Percentiles rank a stretch among this genome's conserved stretches.
These are phyloP conservation scores for Ormyrus labotus DNA, from an alignment of 2,888 invertebrate species.

Conservation along the genomic window DNA sequence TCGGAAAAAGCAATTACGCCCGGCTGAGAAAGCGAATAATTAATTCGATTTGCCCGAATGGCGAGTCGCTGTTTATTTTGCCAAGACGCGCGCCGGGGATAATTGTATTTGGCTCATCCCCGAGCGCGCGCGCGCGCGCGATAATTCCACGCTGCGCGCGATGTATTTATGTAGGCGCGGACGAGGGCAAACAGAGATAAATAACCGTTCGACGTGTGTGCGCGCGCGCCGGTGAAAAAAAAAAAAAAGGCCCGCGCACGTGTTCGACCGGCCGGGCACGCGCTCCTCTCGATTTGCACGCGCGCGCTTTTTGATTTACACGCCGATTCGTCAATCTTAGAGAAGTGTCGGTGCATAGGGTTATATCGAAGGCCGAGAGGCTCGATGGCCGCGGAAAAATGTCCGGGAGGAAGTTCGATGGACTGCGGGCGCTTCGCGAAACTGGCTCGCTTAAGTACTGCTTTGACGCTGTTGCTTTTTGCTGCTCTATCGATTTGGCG, in stretches of 20 bases:
- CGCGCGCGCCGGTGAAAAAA: neutral
- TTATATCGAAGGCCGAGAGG: no score
- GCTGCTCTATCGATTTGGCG: no score
- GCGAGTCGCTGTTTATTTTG: neutral
- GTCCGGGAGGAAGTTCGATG: no score
- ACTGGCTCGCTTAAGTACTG: no score
- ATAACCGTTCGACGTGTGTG: constrained; percentile 8
- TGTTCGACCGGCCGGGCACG: no score
- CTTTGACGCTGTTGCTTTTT: no score
- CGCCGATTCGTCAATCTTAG: constrained; percentile 21
- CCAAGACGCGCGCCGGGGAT: constrained; percentile 7
- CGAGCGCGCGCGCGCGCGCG: neutral
- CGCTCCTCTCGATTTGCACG: constrained; percentile 43
- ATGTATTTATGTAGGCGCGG: constrained; percentile 3
- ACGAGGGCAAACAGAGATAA: constrained; percentile 7
- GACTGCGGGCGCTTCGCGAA: no score
- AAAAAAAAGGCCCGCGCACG: neutral
- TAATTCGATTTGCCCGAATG: constrained; percentile 38
- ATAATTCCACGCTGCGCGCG: neutral
- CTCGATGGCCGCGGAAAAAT: no score
- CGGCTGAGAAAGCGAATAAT: constrained; percentile 31
- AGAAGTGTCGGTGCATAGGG: no score
- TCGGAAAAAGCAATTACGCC: constrained; percentile 39
- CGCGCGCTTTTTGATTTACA: constrained; percentile 34
- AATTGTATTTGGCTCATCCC: constrained; percentile 33